These are phyloP conservation scores for Metopolophium dirhodum DNA, from an alignment of 1,140 invertebrate species.

Conservation along the genomic window DNA sequence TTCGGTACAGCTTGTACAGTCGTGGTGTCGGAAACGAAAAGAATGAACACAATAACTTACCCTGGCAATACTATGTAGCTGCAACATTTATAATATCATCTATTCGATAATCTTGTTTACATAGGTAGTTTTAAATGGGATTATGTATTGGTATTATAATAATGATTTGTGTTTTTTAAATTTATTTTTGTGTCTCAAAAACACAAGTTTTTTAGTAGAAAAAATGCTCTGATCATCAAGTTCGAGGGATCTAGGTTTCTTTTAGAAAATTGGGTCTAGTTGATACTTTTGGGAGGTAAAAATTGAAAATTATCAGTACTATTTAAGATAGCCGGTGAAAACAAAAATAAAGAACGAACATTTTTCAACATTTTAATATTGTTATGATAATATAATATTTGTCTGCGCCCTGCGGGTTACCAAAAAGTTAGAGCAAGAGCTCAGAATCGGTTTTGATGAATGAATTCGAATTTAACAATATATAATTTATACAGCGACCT, in stretches of 20 bases:
- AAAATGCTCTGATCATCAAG: not conserved
- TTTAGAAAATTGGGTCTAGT: not conserved
- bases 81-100: not conserved
- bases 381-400: no score
- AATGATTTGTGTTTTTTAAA: not conserved
- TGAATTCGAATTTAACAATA: not conserved
- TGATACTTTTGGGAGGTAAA: not conserved
- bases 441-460: not conserved
- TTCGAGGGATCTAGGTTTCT: not conserved
- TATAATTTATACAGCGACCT: not conserved
- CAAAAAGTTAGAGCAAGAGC: no score
- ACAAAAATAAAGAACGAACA: not conserved
- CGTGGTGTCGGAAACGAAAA: not conserved
- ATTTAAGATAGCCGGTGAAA: not conserved
- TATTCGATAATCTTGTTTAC: not conserved
- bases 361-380: no score
- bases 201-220: not conserved
- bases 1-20: not conserved
- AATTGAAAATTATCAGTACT: not conserved
- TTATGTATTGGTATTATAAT: not conserved
- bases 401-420: no score
- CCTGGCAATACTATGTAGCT: not conserved
- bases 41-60: not conserved
- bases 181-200: not conserved
- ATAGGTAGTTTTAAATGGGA: not conserved